phyloP scores from a whole-genome alignment of 2,113 vertebrate species.

The Sisor rabdophorus region DNA sequence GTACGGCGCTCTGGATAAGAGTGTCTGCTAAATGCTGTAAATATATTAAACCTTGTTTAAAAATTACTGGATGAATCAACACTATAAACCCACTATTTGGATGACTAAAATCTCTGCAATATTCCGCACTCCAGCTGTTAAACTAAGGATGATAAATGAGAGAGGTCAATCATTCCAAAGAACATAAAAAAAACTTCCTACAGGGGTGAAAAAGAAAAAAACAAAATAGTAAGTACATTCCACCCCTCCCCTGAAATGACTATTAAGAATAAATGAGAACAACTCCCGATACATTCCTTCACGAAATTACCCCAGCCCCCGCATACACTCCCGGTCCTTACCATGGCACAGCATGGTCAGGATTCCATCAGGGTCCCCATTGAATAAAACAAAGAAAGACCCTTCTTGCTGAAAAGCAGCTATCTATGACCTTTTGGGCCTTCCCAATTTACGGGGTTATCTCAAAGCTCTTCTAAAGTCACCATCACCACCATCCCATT shows the following conservation, averaged over 20 bases:
- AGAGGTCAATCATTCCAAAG: conserved; percentile 40
- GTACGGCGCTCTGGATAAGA: no score
- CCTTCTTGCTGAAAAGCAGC: conserved; percentile 31
- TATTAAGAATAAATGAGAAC: conserved; percentile 44
- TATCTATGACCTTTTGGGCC: conserved; percentile 46
- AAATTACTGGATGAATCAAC: background rate
- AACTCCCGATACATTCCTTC: conserved; percentile 40
- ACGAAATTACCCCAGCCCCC: background rate
- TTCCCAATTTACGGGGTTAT: conserved; percentile 23
- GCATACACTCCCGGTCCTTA: conserved; percentile 4
- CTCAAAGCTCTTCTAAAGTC: conserved; percentile 3
- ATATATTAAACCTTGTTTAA: background rate
- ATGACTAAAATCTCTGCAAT: conserved; percentile 29
- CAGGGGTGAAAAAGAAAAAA: conserved; percentile 27
- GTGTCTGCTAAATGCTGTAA: no score
- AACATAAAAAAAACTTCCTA: conserved; percentile 20
- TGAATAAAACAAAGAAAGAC: conserved; percentile 43
- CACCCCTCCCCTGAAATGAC: background rate
- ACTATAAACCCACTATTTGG: background rate
- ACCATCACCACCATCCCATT: conserved; percentile 29
- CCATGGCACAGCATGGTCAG: conserved; percentile 8
- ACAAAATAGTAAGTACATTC: conserved; percentile 21
- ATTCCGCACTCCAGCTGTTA: conserved; percentile 52
- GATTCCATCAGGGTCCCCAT: conserved; percentile 36
- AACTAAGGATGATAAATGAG: conserved; percentile 17